Base-by-base conservation (phyloP, 2,797 vertebrate species). In the Rhodeus uyekii region DNA sequence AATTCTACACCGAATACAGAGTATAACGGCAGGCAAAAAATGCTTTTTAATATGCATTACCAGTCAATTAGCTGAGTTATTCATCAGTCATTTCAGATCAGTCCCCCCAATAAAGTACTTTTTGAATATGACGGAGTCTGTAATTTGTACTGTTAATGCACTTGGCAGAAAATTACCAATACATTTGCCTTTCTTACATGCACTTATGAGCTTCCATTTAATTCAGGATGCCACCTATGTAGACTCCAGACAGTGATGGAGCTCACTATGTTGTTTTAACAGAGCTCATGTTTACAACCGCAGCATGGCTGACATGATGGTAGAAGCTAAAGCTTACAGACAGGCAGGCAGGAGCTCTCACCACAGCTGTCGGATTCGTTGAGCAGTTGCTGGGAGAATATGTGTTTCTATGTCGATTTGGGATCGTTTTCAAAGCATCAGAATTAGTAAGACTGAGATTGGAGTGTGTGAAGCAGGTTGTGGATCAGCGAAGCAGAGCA, bases 381-480 rank as follows among this genome's bases (percentile, higher is more conserved):
- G 36, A 60, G 72, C 8, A 58, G 53, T 75, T 75, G 32, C 36
- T 39, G 14, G 8, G 24, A 58, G 53, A 75, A 60, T 60, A 9
- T 39, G 5, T 75, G 53, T 19, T 58, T 42, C 55, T 68, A 27
- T 19, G 16, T 75, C 14, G 36, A 75, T 75, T 27, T 60, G n/a
- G n/a, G 53, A 60, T 75, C 1, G 3, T 39, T 58, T 24, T 58
- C 50, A 58, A 75, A 60, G 6, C 60, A 18, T 36, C 19, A 24
- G 75, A 48, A 63, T 64, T 63, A 63, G 39, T 36, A 58, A 32
- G 39, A 19, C 32, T 65, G 46, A 69, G 36, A 68, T 32, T 82
- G 73, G 39, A 76, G 38, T 69, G 24, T 39, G n/a, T 74, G 36
- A 73, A 61, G 24, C 68, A 50, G 58, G 76, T 58, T 71, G 79